Conservation (phyloP, 2,113 vertebrate species). For the Scytalopus superciliaris region DNA sequence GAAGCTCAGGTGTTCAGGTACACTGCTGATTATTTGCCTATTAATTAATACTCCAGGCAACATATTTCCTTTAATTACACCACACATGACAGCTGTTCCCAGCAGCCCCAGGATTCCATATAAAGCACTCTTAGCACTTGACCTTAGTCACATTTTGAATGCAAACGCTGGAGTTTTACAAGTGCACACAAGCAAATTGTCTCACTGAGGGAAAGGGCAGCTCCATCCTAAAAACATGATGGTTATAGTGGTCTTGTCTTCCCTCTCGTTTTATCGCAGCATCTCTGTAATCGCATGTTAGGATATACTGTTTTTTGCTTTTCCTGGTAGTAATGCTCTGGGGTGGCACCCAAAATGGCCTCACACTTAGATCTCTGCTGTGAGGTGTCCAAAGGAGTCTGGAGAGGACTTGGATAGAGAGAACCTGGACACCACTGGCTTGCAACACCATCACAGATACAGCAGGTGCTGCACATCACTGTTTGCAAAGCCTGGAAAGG, state of each 20-base stretch:
- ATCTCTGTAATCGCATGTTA: not conserved
- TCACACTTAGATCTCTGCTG: not conserved
- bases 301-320: not conserved
- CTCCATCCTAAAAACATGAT: not conserved
- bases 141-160: not conserved
- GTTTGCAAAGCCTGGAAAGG: not conserved
- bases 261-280: not conserved
- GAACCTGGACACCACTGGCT: not conserved
- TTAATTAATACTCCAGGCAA: constrained; percentile 17
- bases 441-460: not conserved
- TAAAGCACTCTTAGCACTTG: fast-evolving
- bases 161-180: not conserved
- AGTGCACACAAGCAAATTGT: not conserved
- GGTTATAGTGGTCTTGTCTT: not conserved
- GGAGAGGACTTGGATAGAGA: not conserved
- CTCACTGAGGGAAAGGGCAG: not conserved
- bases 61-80: not conserved
- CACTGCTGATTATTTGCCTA: not conserved
- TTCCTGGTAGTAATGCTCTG: not conserved
- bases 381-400: too few species aligned
- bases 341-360: not conserved
- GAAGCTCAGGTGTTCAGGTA: not conserved
- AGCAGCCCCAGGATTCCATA: not conserved
- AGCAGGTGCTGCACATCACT: not conserved
- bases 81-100: not conserved